phyloP scores from a whole-genome alignment of 2,797 vertebrate genomes.

The Anabas testudineus region DNA sequence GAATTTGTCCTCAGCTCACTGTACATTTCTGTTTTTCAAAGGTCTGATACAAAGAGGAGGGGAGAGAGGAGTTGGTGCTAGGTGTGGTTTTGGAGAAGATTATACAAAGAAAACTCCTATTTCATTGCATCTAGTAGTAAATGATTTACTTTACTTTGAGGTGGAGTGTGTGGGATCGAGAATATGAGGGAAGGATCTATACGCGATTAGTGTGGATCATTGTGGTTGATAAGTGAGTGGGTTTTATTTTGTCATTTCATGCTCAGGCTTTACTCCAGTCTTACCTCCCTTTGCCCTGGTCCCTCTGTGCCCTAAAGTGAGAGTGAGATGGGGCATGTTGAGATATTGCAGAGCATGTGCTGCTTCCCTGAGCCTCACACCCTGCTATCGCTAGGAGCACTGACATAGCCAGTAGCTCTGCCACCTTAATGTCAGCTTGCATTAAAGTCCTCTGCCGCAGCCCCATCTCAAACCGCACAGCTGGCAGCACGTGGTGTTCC shows the following conservation, averaged over 20 bases:
- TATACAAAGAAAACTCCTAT: not conserved
- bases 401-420: conserved; percentile 34
- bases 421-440: conserved; percentile 47
- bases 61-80: too few relatives aligned
- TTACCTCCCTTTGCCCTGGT: conserved; percentile 8
- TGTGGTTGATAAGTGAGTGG: not conserved
- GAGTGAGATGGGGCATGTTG: conserved; percentile 2
- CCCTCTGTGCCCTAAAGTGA: not conserved
- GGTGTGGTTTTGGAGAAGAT: conserved; percentile 8
- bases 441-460: conserved; percentile 33
- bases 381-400: conserved; percentile 13
- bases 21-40: too few relatives aligned
- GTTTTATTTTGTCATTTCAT: not conserved
- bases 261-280: conserved; percentile 2
- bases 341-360: conserved; percentile 34
- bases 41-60: too few relatives aligned
- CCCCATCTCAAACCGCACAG: conserved; percentile 17
- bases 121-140: too few relatives aligned
- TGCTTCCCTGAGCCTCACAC: conserved; percentile 24
- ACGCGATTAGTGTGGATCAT: too few relatives aligned
- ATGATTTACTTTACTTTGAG: too few relatives aligned
- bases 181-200: too few relatives aligned
- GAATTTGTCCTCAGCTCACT: too few relatives aligned
- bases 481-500: conserved; percentile 13
- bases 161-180: too few relatives aligned